A percentile compares a stretch with the other conserved stretches of the same genome.
These are phyloP conservation scores for Eupithecia subfuscata DNA, from an alignment of 2,888 invertebrate species.

Conservation along the genomic window DNA sequence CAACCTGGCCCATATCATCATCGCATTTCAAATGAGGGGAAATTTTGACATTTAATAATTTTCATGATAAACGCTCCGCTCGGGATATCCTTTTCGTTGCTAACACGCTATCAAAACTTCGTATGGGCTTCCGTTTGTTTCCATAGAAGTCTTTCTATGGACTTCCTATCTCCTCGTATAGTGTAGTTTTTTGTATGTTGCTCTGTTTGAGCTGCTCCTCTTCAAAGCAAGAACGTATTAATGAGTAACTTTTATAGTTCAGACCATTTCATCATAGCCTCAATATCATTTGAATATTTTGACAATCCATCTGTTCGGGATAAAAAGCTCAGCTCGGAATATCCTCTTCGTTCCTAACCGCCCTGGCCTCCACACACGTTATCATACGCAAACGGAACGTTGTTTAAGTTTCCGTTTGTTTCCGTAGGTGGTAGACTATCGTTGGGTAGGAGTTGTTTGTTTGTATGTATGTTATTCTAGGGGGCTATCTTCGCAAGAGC, in stretches of 20 bases:
- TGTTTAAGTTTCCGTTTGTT: background rate
- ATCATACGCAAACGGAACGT: conserved; percentile 2
- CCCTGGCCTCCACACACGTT: background rate
- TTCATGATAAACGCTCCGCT: too few species aligned
- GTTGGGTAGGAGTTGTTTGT: background rate
- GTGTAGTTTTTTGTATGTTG: background rate
- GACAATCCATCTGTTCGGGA: background rate
- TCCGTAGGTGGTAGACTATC: background rate
- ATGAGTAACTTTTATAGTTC: too few species aligned
- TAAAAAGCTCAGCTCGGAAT: background rate
- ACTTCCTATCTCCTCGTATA: too few species aligned
- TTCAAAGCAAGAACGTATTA: background rate
- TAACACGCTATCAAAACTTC: too few species aligned
- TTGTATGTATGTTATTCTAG: background rate
- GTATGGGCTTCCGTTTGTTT: too few species aligned
- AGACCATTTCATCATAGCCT: too few species aligned
- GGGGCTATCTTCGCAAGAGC: background rate
- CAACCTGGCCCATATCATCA: too few species aligned
- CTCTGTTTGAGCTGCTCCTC: background rate
- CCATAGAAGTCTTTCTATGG: too few species aligned
- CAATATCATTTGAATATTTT: background rate
- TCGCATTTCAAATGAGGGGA: too few species aligned
- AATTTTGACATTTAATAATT: too few species aligned
- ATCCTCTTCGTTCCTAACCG: background rate
- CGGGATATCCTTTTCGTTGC: too few species aligned